Percentiles rank a stretch among this genome's conserved stretches.
Evolutionary conservation across 1,140 invertebrate species (phyloP).

Genomic region (Platyscapa corneri): DNA sequence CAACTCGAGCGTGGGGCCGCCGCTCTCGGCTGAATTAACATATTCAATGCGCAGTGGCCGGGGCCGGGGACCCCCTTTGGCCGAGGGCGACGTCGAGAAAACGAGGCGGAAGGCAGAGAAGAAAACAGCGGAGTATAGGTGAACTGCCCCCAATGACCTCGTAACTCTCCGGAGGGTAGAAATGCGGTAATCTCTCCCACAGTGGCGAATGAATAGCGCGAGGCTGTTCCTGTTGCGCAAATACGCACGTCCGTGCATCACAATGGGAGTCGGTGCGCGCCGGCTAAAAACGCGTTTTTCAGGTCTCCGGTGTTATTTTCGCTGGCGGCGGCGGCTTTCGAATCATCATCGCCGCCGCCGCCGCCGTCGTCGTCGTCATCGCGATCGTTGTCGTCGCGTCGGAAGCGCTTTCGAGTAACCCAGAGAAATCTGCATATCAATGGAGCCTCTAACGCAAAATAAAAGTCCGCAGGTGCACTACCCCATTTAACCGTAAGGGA

Average conservation of each 20-base stretch:
- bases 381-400: not conserved
- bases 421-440: conserved; percentile 70
- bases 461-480: conserved; percentile 70
- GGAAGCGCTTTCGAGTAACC: conserved; percentile 18
- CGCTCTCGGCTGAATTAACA: conserved; percentile 44
- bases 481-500: conserved; percentile 62
- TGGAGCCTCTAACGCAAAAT: conserved; percentile 54
- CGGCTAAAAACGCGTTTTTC: conserved; percentile 29
- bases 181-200: conserved; percentile 47
- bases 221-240: conserved; percentile 29
- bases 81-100: not conserved
- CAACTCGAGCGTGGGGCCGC: not conserved
- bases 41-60: conserved; percentile 23
- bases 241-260: not conserved
- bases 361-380: conserved; percentile 10
- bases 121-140: conserved; percentile 13
- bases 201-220: conserved; percentile 39
- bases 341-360: conserved; percentile 41
- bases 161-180: conserved; percentile 39
- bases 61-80: not conserved
- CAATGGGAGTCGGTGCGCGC: not conserved
- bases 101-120: conserved; percentile 1
- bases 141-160: conserved; percentile 42
- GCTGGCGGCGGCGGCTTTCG: not conserved
- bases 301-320: conserved; percentile 5